Base-by-base conservation (phyloP, 2,888 invertebrate genomes). In the Volucella zonaria region DNA sequence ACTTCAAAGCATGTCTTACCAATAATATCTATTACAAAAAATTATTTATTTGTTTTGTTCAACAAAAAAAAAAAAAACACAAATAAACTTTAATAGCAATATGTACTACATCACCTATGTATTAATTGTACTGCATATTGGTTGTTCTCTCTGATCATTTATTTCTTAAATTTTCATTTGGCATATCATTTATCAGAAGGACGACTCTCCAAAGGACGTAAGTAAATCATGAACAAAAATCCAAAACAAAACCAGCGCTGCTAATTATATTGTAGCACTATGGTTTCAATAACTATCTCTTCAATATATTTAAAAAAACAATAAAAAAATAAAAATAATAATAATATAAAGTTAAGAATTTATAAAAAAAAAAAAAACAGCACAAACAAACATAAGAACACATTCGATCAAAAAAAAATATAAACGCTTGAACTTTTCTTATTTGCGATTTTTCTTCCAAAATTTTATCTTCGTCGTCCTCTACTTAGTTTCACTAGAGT, bases 121-220 rank as follows among this genome's bases (percentile, higher is more conserved):
- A 23, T 56, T 56, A 71, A 66, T n/a, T 56, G 83, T 85, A 77
- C 52, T 76, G 76, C 85, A 85, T 85, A 80, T 71, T 81, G 58
- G 81, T 67, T 68, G 59, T 81, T 85, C 71, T 85, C 66, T 81
- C 76, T 80, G 76, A 80, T 76, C 76, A 80, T 85, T 75, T 80
- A 67, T 52, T 51, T 67, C 61, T 71, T 42, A 45, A 80, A 85
- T 45, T 83, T 85, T 76, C 59, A 76, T 85, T 85, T 80, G 71
- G 75, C 83, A 85, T 81, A 62, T 85, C 85, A 81, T 85, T 73
- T 81, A 85, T 80, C 85, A 85, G 85, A 89, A 91, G 91, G 91
- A 91, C 88, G 89, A 89, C 88, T 88, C 88, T 89, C 86, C 88
- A 78, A 91, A 91, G 90, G 91, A 91, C 89, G 91, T 91, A 91